Evolutionary conservation across 2,888 invertebrate genomes (phyloP).

Genomic region (Linnaemya vulpina): DNA sequence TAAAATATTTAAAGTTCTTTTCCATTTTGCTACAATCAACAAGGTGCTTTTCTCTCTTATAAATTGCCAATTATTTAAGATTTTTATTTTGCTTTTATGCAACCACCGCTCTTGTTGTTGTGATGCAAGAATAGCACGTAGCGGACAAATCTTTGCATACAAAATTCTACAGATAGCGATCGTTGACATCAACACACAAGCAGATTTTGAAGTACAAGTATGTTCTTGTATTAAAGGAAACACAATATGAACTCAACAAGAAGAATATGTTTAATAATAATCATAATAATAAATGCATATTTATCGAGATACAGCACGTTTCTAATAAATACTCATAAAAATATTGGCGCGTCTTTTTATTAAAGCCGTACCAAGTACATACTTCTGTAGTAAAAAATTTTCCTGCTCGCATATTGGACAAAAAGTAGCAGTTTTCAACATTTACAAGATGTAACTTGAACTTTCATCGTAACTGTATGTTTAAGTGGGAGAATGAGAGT

Average conservation of each 20-base stretch:
- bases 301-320: slow-evolving; percentile 82
- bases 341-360: slow-evolving; percentile 74
- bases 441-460: slow-evolving; percentile 58
- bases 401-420: background rate
- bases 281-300: slow-evolving; percentile 70
- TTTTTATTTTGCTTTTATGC: slow-evolving; percentile 36
- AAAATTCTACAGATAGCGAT: slow-evolving; percentile 61
- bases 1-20: slow-evolving; percentile 37
- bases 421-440: slow-evolving; percentile 28
- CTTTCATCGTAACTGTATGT: slow-evolving; percentile 28
- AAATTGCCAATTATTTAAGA: slow-evolving; percentile 70
- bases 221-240: slow-evolving; percentile 27
- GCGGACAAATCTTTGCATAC: slow-evolving; percentile 29
- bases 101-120: background rate
- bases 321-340: slow-evolving; percentile 78
- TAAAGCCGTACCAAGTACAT: slow-evolving; percentile 20
- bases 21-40: slow-evolving; percentile 54
- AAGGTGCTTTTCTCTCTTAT: slow-evolving; percentile 55
- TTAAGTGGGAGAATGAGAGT: background rate
- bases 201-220: slow-evolving; percentile 36
- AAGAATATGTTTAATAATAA: slow-evolving; percentile 60
- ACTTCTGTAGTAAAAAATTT: background rate
- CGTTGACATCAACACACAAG: slow-evolving; percentile 61
- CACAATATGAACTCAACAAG: slow-evolving; percentile 25
- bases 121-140: slow-evolving; percentile 61